Conservation (phyloP, 1,140 invertebrate species). For the Drosophila ficusphila region DNA sequence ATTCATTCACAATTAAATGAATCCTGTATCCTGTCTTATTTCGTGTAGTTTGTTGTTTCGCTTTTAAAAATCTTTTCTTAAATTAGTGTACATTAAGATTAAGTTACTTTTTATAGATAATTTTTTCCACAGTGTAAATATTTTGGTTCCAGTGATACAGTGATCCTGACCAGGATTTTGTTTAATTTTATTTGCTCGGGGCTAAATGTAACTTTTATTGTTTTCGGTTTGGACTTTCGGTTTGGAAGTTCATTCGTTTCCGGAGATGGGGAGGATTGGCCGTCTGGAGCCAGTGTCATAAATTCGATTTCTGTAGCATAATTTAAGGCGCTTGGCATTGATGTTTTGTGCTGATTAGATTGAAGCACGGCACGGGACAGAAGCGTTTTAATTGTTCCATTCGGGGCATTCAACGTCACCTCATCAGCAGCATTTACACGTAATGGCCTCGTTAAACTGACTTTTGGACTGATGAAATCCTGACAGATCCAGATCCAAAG, state of each 20-base stretch:
- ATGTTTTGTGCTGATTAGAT: conserved; percentile 75
- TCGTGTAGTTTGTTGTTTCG: no score
- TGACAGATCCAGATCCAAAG: conserved; percentile 19
- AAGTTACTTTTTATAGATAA: no score
- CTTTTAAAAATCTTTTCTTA: no score
- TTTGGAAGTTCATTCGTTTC: conserved; percentile 52
- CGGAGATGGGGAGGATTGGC: not conserved
- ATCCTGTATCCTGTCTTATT: no score
- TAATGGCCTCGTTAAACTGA: conserved; percentile 80
- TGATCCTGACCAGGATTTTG: conserved; percentile 44
- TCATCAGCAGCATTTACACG: conserved; percentile 84
- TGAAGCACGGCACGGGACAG: conserved; percentile 45
- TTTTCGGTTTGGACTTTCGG: conserved; percentile 75
- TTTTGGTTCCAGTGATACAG: conserved; percentile 8
- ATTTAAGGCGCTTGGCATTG: conserved; percentile 75
- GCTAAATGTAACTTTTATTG: conserved; percentile 80
- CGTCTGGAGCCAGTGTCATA: conserved; percentile 63
- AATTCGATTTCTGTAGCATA: conserved; percentile 83
- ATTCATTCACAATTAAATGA: no score
- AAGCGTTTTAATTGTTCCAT: conserved; percentile 64
- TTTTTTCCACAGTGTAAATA: not conserved
- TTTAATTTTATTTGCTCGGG: conserved; percentile 71
- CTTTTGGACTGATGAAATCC: conserved; percentile 63
- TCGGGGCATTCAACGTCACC: conserved; percentile 72
- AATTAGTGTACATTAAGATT: no score